Evolutionary conservation across 1,140 invertebrate species (phyloP), one percentile per base, ranked within the genome.

Genomic region (Bilobella aurantiaca): DNA sequence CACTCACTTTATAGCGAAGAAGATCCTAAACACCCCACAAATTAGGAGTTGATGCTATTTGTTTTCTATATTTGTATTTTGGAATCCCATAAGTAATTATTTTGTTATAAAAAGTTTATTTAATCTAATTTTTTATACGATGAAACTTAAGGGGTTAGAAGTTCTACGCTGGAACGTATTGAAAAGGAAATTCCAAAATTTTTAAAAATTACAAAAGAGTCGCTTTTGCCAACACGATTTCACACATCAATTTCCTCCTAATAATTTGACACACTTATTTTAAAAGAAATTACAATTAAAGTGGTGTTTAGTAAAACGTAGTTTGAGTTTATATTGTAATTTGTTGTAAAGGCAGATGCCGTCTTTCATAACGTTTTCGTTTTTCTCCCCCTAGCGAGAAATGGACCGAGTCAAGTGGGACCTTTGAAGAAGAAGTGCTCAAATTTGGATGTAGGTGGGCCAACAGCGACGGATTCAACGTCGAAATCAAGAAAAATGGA

Each of bases 311-410:
- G 49, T 5, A 53, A 8, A 23, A 23, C 49, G 49, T 12, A 5
- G 49, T 53, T 53, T 23, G 49, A 42, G 37, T n/a, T 42, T 42
- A 42, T 8, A n/a, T n/a, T 12, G n/a, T 42, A n/a, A 42, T 42
- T 42, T 42, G 8, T 42, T 42, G 37, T 8, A 42, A 42, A 42
- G n/a, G n/a, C 3, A 12, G 5, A 53, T 5, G 49, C 49, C 49
- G 49, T 23, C 25, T 53, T 8, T 53, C 5, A 12, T 5, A 53
- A 53, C 14, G 5, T 53, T 23, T 23, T 23, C 49, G 23, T 53
- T 14, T 53, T 53, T 53, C 49, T 53, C 49, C 49, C 12, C 49
- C 49, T 53, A 53, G 49, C 23, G 49, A 53, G 49, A 23, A 53
- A 53, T 23, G 49, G 12, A 53, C 3, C 5, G 49, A 53, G 49